Percentiles rank a stretch among this genome's conserved stretches.
Conservation (phyloP, 1,140 invertebrate genomes). For the Onthophagus taurus region DNA sequence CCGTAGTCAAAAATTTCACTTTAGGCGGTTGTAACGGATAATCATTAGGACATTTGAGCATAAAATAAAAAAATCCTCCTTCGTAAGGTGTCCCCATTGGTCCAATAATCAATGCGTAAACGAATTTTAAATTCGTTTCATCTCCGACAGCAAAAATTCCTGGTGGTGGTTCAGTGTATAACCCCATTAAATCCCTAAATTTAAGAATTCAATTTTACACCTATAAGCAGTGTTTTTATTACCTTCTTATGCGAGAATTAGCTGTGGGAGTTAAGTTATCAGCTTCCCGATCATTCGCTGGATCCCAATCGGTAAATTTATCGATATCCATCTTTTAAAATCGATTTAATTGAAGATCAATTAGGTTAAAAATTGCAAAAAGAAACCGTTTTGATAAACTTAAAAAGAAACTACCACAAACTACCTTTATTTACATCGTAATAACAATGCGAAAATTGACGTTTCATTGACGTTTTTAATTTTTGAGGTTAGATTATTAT, state of each 20-base stretch:
- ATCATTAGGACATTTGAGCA: constrained; percentile 46
- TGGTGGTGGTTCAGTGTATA: constrained; percentile 47
- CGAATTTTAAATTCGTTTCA: constrained; percentile 43
- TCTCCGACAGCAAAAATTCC: constrained; percentile 50
- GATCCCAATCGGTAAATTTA: constrained; percentile 8
- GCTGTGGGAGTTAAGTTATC: constrained; percentile 10
- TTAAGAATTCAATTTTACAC: background rate
- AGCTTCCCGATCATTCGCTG: constrained; percentile 2
- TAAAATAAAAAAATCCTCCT: constrained; percentile 54
- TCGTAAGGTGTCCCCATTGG: constrained; percentile 58
- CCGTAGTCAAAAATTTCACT: constrained; percentile 53
- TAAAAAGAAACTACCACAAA: no score
- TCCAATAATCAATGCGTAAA: constrained; percentile 54
- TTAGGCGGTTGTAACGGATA: constrained; percentile 49
- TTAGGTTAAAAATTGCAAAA: no score
- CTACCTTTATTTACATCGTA: no score
- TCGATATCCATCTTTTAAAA: background rate
- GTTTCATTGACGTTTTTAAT: no score
- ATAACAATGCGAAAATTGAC: no score
- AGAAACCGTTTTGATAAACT: no score
- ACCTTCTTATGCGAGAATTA: constrained; percentile 11
- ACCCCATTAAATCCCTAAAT: constrained; percentile 47
- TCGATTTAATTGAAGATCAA: constrained; percentile 9
- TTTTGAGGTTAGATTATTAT: no score
- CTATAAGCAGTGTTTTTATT: background rate